A percentile compares a stretch with the other conserved stretches of the same genome.
phyloP scores from a whole-genome alignment of 2,797 vertebrate genomes.

The Halcyon leucocephala region DNA sequence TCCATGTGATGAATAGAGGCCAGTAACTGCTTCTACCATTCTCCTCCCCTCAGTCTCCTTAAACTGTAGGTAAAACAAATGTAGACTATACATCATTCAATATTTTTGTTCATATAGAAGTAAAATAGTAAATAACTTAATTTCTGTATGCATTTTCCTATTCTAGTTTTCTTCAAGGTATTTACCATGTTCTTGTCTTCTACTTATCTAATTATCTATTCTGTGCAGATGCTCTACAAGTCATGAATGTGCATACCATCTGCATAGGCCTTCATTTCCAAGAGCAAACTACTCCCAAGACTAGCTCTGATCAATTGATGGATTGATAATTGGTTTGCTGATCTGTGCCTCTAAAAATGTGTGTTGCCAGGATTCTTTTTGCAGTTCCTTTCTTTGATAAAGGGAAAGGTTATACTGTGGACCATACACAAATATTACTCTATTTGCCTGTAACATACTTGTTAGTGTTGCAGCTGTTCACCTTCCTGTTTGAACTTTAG shows the following conservation, averaged over 20 bases:
- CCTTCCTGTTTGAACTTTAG: constrained; percentile 51
- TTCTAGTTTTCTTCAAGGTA: not conserved
- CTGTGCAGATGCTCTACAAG: constrained; percentile 60
- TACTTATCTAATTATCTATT: constrained; percentile 60
- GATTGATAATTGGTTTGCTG: constrained; percentile 50
- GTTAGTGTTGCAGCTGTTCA: constrained; percentile 18
- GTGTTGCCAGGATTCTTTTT: not conserved
- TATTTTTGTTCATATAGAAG: not conserved
- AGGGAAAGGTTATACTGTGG: not conserved
- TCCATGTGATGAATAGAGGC: not conserved
- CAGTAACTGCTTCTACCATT: not conserved
- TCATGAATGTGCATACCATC: constrained; percentile 48
- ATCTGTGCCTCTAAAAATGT: not conserved
- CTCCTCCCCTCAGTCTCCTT: not conserved
- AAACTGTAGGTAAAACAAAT: not conserved
- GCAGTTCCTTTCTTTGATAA: not conserved
- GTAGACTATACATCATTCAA: not conserved
- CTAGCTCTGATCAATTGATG: constrained; percentile 61
- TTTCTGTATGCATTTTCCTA: not conserved
- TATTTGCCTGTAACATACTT: not conserved
- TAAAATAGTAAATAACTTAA: not conserved
- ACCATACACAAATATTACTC: not conserved
- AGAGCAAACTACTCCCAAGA: constrained; percentile 64
- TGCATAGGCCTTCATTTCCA: constrained; percentile 48
- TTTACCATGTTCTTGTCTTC: not conserved